phyloP scores from a whole-genome alignment of 2,113 vertebrate species.

The Notothenia rossii region DNA sequence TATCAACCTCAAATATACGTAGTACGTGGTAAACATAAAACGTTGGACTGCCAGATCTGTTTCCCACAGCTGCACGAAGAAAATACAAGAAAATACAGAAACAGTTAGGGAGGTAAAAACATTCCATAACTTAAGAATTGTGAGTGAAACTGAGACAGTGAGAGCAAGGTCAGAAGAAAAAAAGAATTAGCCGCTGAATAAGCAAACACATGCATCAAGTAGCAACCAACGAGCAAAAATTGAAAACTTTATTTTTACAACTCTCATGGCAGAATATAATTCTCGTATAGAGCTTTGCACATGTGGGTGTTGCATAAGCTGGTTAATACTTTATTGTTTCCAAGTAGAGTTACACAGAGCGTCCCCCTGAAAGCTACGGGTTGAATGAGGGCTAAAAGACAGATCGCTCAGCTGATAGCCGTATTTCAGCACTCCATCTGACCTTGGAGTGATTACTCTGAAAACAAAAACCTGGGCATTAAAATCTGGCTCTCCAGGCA shows the following conservation, averaged over 20 bases:
- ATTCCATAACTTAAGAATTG: conserved; percentile 37
- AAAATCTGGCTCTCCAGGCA: conserved; percentile 49
- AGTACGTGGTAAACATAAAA: conserved; percentile 34
- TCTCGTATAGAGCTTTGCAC: conserved; percentile 12
- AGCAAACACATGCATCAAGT: conserved; percentile 39
- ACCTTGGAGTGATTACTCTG: conserved; percentile 78
- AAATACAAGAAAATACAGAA: conserved; percentile 47
- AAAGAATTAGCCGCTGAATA: conserved; percentile 21
- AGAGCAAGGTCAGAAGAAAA: conserved; percentile 11
- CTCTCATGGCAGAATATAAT: conserved; percentile 6
- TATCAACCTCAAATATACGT: conserved; percentile 43
- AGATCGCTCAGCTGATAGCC: conserved; percentile 74
- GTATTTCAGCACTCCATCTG: conserved; percentile 72
- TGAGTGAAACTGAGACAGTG: conserved; percentile 29
- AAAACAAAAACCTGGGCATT: conserved; percentile 77
- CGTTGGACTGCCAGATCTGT: conserved; percentile 3
- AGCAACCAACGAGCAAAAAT: conserved; percentile 1
- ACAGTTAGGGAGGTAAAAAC: conserved; percentile 2
- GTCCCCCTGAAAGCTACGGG: conserved; percentile 51
- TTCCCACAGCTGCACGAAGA: conserved; percentile 27
- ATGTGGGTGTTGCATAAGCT: conserved; percentile 52
- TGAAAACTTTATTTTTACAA: conserved; percentile 23
- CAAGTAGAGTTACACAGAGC: conserved; percentile 48
- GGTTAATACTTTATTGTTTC: conserved; percentile 73
- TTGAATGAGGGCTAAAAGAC: conserved; percentile 61